Conservation (phyloP, 2,113 vertebrate species). For the Tichodroma muraria region DNA sequence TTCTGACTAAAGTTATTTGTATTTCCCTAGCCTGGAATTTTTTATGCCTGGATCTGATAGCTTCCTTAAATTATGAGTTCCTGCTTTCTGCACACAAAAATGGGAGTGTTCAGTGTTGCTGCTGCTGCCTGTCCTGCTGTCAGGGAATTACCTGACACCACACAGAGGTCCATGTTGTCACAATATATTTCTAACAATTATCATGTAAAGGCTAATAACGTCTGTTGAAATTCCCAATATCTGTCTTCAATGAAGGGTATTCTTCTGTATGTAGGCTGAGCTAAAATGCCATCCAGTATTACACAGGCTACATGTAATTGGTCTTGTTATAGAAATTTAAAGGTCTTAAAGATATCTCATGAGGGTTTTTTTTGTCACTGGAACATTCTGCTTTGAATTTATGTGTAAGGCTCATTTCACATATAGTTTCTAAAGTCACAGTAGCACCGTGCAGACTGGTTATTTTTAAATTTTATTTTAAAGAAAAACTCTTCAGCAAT, state of each 20-base stretch:
- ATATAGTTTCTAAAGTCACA: neutral
- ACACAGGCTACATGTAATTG: neutral
- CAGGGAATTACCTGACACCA: neutral
- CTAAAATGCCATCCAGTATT: conserved; percentile 27
- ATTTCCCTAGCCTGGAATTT: neutral
- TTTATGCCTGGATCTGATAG: neutral
- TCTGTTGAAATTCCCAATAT: neutral
- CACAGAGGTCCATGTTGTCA: neutral
- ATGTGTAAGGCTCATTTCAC: neutral
- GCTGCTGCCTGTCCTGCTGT: neutral
- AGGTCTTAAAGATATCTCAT: neutral
- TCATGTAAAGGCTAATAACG: neutral
- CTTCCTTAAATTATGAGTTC: neutral
- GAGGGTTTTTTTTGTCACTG: neutral
- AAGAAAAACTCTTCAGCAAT: neutral
- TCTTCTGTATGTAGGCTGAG: conserved; percentile 5
- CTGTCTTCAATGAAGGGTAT: neutral
- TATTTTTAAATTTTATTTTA: neutral
- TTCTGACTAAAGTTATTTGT: neutral
- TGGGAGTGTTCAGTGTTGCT: neutral
- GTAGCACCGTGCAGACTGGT: neutral
- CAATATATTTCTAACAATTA: neutral
- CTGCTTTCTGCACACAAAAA: neutral
- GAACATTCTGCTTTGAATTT: neutral
- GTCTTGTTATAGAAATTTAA: conserved; percentile 5